Evolutionary conservation across 1,140 invertebrate genomes (phyloP).

Genomic region (Carposina sasakii): DNA sequence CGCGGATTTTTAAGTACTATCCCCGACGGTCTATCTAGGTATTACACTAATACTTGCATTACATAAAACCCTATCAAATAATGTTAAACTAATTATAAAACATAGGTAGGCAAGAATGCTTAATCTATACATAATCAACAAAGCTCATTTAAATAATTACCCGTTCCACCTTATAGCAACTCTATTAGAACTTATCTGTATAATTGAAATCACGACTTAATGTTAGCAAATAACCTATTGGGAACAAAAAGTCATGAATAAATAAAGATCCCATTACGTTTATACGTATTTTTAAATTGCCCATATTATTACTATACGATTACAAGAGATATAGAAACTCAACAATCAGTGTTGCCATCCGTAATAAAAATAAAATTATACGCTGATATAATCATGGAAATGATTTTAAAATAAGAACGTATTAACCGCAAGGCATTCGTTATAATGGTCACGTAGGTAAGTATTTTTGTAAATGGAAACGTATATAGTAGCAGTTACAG

Average conservation of each 20-base stretch:
- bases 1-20: too few species aligned
- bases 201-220: slow-evolving; percentile 58
- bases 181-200: slow-evolving; percentile 42
- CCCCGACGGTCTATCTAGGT: too few species aligned
- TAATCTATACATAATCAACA: too few species aligned
- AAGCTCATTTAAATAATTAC: too few species aligned
- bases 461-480: too few species aligned
- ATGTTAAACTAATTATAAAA: too few species aligned
- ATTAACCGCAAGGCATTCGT: neutral
- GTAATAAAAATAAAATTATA: slow-evolving; percentile 36
- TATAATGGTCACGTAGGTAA: too few species aligned
- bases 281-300: slow-evolving; percentile 15
- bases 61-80: too few species aligned
- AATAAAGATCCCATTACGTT: slow-evolving; percentile 50
- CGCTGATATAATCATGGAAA: slow-evolving; percentile 5
- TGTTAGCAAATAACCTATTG: slow-evolving; percentile 20
- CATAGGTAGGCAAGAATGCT: too few species aligned
- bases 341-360: slow-evolving; percentile 32
- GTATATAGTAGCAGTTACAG: slow-evolving; percentile 24
- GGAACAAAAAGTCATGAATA: slow-evolving; percentile 43
- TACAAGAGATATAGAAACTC: slow-evolving; percentile 25
- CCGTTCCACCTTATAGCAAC: slow-evolving; percentile 3
- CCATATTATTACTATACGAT: slow-evolving; percentile 22
- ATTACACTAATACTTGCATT: too few species aligned
- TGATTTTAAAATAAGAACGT: slow-evolving; percentile 8